Conservation (phyloP, 2,797 vertebrate species). For the Melanotaenia trifasciata region DNA sequence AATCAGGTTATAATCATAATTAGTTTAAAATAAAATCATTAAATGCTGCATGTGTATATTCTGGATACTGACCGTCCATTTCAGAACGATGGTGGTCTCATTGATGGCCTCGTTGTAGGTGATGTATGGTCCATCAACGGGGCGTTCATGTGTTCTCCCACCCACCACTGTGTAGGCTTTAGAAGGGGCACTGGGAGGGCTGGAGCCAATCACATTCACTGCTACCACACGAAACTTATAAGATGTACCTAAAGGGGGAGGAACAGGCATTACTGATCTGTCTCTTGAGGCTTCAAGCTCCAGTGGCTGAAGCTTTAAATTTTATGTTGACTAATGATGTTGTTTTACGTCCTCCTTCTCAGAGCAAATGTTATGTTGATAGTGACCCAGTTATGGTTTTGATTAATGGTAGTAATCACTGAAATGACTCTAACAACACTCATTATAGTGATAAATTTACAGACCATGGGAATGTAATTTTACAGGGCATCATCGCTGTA, state of each 20-base stretch:
- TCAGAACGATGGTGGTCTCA: conserved; percentile 96
- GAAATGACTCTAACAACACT: conserved; percentile 69
- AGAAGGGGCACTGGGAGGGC: conserved; percentile 92
- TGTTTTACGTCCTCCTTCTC: conserved; percentile 54
- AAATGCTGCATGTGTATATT: background rate
- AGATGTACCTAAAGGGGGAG: conserved; percentile 85
- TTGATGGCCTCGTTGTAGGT: conserved; percentile 98
- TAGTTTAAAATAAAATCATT: background rate
- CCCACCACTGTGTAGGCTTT: conserved; percentile 93
- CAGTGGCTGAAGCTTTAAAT: conserved; percentile 4
- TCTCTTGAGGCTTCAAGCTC: conserved; percentile 11
- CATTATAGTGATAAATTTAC: conserved; percentile 74
- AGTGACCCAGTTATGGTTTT: conserved; percentile 48
- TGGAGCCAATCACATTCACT: conserved; percentile 94
- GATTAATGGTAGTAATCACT: conserved; percentile 74
- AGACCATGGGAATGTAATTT: conserved; percentile 69
- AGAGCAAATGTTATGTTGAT: conserved; percentile 42
- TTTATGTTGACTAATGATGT: conserved; percentile 50
- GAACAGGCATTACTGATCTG: conserved; percentile 7
- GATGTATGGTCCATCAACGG: conserved; percentile 95
- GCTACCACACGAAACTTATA: conserved; percentile 97
- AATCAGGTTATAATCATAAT: conserved; percentile 27
- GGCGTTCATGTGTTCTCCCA: conserved; percentile 88
- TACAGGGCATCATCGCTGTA: conserved; percentile 59
- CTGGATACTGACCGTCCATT: conserved; percentile 91